These are phyloP conservation scores for Gopherus flavomarginatus DNA, from an alignment of 2,113 vertebrate species.

Conservation along the genomic window DNA sequence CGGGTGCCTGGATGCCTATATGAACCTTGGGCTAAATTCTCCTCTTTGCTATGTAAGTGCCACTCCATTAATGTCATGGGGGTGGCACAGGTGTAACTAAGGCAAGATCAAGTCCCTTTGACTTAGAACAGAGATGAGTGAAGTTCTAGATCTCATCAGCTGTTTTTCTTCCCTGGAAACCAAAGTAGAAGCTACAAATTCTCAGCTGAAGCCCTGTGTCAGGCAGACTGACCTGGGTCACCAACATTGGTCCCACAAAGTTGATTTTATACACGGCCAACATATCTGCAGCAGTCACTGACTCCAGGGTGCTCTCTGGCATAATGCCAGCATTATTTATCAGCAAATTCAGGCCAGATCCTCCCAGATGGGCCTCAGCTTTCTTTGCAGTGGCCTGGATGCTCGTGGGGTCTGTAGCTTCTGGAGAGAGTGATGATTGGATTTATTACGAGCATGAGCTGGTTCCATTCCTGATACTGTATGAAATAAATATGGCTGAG, in stretches of 20 bases:
- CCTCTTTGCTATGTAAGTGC: neutral
- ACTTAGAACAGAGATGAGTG: neutral
- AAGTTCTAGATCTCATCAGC: neutral
- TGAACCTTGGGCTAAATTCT: neutral
- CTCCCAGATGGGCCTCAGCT: conserved; percentile 52
- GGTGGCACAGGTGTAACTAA: neutral
- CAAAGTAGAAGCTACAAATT: neutral
- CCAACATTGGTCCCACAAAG: conserved; percentile 60
- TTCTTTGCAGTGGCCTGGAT: neutral
- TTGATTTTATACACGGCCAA: conserved; percentile 30
- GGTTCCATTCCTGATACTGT: neutral
- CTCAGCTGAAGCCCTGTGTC: neutral
- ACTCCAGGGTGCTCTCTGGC: neutral
- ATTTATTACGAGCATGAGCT: neutral
- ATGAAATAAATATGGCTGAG: neutral
- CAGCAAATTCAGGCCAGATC: conserved; percentile 63
- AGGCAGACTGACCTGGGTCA: conserved; percentile 59
- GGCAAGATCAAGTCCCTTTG: neutral
- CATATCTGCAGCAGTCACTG: conserved; percentile 3
- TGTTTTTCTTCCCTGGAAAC: neutral
- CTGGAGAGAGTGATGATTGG: neutral
- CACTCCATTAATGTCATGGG: too few relatives aligned
- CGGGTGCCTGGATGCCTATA: neutral
- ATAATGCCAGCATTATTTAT: conserved; percentile 66
- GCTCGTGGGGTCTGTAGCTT: conserved; percentile 40